phyloP scores from a whole-genome alignment of 2,797 vertebrate species.

The Selene dorsalis region DNA sequence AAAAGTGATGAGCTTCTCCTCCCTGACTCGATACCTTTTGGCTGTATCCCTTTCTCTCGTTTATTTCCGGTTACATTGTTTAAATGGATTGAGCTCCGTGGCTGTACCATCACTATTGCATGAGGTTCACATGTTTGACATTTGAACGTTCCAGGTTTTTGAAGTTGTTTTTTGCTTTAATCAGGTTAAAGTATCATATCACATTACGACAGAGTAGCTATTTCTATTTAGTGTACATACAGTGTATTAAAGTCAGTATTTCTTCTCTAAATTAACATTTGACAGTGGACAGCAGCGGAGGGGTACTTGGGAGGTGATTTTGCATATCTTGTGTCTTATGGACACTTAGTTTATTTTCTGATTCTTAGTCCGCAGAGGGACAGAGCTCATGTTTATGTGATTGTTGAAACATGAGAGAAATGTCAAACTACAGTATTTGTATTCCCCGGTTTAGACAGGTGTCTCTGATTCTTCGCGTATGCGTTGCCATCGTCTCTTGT shows the following conservation, averaged over 20 bases:
- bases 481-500: constrained; percentile 26
- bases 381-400: constrained; percentile 16
- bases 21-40: constrained; percentile 33
- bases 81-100: constrained; percentile 86
- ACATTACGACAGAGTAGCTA: constrained; percentile 65
- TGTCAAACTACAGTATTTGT: neutral
- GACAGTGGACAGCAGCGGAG: constrained; percentile 48
- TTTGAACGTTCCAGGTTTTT: constrained; percentile 88
- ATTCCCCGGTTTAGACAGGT: constrained; percentile 1
- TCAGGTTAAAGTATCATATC: constrained; percentile 77
- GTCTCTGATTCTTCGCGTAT: constrained; percentile 14
- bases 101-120: constrained; percentile 88
- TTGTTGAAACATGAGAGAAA: constrained; percentile 22
- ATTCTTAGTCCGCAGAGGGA: constrained; percentile 15
- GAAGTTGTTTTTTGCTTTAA: constrained; percentile 80
- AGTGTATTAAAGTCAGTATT: constrained; percentile 50
- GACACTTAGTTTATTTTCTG: constrained; percentile 46
- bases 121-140: constrained; percentile 89
- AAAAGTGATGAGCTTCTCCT: constrained; percentile 22
- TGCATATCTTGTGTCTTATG: constrained; percentile 95
- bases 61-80: constrained; percentile 72
- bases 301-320: constrained; percentile 81
- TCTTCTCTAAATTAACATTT: constrained; percentile 30
- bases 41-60: constrained; percentile 40
- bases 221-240: constrained; percentile 81